Base-by-base conservation (phyloP, 1,140 invertebrate species). In the Cyclargus thomasi region DNA sequence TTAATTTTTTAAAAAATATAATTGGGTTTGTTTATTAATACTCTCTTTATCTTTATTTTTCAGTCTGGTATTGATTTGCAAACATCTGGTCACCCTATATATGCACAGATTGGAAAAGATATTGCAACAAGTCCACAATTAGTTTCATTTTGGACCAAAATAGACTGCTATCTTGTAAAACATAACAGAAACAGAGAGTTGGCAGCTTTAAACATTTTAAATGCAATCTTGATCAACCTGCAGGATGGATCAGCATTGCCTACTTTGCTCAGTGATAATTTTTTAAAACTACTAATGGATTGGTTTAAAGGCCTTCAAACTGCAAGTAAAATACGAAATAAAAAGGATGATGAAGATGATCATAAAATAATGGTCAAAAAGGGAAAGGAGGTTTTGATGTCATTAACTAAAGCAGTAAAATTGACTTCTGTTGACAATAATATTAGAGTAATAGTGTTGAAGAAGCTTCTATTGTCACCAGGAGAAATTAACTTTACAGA, bases 401-500 rank as follows among this genome's bases (percentile, higher is more conserved):
- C 89, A 21, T 72, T 95, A 17, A 78, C 91, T 0, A 90, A 90
- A 72, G 76, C 78, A 64, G 77, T 94, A 20, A 92, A 91, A 74
- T 82, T 81, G 16, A 82, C 92, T 70, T 81, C 90, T 21, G 83
- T 92, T 11, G 85, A 91, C 36, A 79, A 83, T n/a, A 90, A 91
- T 76, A 85, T 89, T 23, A 92, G 92, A 77, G 82, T 94, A 35
- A 80, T 82, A 57, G 83, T 93, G 4, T 78, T 95, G 47, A 92
- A 94, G 65, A 94, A 93, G 77, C 78, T 95, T 4, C 82, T 95
- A 23, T 88, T 94, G 36, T 87, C 92, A 80, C 93, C 94, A 6
- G 94, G 94, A 1, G 93, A 93, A 76, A 92, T 95, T 69, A 93
- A 94, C 85, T 94, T 95, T 71, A 93, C 95, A 76, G 95, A 95